Evolutionary conservation across 2,113 vertebrate genomes (phyloP), one percentile per base, ranked within the genome.

Genomic region (Triplophysa rosa): DNA sequence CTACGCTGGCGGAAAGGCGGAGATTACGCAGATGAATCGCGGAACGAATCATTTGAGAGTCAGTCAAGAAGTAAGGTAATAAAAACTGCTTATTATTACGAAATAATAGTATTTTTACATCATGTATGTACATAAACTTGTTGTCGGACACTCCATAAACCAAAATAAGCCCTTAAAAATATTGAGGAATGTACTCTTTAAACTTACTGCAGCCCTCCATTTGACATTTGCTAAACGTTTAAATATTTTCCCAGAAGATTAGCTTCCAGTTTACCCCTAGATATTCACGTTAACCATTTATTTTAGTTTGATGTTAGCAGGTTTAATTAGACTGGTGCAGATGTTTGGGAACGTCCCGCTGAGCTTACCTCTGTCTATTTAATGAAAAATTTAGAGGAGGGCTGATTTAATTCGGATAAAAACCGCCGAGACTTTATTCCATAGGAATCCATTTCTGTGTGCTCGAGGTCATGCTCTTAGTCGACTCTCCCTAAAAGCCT

Each of bases 281-380:
- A 79, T 10, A 56, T 61, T 80, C 77, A 40, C 19, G 3, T n/a
- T 56, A 37, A 71, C 26, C 2, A 8, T 19, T 21, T 70, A 33
- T 26, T 37, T 71, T 29, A 14, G 68, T 58, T 24, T 47, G 45
- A 79, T 16, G 47, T 77, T 82, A 66, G 42, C 52, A 11, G 58
- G 66, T 79, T 79, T 79, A 42, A 29, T 77, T 82, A 62, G 33
- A 9, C 59, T 3, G 11, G 59, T 71, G 52, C 19, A 56, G 49
- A 59, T 66, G 80, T 62, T 70, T 77, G 21, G 73, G 23, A 62
- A 77, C 23, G 24, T 62, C 24, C 37, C 19, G 14, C 52, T 2
- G 23, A 42, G 63, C n/a, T 21, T 19, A 12, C 9, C 21, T 13
- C 16, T 62, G 24, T 62, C 24, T 79, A 59, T 79, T 79, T 74